Percentiles rank a stretch among this genome's conserved stretches.
phyloP scores from a whole-genome alignment of 2,797 vertebrate species.

The Gallirallus australis region DNA sequence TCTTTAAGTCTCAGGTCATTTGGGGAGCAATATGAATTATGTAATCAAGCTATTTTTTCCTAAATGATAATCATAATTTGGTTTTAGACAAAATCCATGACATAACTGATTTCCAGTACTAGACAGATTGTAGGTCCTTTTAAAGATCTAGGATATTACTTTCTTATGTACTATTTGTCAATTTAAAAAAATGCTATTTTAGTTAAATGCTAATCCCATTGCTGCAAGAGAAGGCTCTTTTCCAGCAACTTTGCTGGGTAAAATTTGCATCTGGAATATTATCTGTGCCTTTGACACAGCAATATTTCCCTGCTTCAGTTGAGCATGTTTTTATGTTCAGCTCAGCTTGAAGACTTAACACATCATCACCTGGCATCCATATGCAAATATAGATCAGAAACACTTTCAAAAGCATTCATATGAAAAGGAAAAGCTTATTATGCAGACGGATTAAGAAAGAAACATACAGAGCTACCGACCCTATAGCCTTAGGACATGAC shows the following conservation, averaged over 20 bases:
- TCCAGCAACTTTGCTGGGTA: background rate
- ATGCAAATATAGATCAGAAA: conserved; percentile 11
- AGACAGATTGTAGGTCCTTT: background rate
- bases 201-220: background rate
- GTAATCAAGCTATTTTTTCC: background rate
- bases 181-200: background rate
- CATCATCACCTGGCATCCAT: background rate
- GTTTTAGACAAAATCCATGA: background rate
- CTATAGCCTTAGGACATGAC: background rate
- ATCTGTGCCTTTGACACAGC: background rate
- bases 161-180: background rate
- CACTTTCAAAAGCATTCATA: background rate
- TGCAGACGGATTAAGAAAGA: background rate
- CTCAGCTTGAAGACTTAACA: background rate
- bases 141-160: background rate
- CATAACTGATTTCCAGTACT: background rate
- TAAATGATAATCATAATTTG: background rate
- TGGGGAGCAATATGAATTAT: background rate
- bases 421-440: background rate
- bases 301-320: conserved; percentile 26
- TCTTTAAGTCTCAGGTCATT: background rate
- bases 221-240: background rate
- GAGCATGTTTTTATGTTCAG: background rate
- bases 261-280: background rate
- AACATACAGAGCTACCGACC: background rate